Percentiles rank a stretch among this genome's conserved stretches.
phyloP scores from a whole-genome alignment of 2,113 vertebrate species.

The Cinclus cinclus region DNA sequence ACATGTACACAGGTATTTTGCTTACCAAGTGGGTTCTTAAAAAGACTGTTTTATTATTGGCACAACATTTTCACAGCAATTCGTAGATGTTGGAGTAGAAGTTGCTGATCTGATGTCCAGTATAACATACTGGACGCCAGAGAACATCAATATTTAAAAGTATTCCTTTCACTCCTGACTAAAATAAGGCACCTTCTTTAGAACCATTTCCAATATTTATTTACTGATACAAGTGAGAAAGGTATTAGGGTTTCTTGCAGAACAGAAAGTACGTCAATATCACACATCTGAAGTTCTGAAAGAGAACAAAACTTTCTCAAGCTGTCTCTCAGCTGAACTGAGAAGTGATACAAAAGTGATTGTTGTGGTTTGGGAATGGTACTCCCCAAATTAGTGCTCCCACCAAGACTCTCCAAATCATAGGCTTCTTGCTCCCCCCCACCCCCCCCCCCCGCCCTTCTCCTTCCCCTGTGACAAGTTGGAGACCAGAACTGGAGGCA shows the following conservation, averaged over 20 bases:
- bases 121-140: not conserved
- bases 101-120: not conserved
- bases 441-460: fast-evolving
- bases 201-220: not conserved
- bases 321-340: not conserved
- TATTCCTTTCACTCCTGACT: not conserved
- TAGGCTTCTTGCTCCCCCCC: fast-evolving
- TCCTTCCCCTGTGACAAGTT: fast-evolving
- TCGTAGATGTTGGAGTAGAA: not conserved
- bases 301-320: not conserved
- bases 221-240: not conserved
- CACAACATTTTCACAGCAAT: not conserved
- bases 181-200: not conserved
- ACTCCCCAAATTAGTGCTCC: not conserved
- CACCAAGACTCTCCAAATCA: not conserved
- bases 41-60: not conserved
- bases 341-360: not conserved
- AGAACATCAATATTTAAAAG: not conserved
- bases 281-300: not conserved
- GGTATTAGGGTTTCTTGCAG: fast-evolving
- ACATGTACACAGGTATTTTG: not conserved
- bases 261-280: not conserved
- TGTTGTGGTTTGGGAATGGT: not conserved
- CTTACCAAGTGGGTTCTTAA: not conserved
- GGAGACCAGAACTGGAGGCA: not conserved